Evolutionary conservation across 2,888 invertebrate genomes (phyloP), one percentile per base, ranked within the genome.

Genomic region (Mimumesa dahlbomi): DNA sequence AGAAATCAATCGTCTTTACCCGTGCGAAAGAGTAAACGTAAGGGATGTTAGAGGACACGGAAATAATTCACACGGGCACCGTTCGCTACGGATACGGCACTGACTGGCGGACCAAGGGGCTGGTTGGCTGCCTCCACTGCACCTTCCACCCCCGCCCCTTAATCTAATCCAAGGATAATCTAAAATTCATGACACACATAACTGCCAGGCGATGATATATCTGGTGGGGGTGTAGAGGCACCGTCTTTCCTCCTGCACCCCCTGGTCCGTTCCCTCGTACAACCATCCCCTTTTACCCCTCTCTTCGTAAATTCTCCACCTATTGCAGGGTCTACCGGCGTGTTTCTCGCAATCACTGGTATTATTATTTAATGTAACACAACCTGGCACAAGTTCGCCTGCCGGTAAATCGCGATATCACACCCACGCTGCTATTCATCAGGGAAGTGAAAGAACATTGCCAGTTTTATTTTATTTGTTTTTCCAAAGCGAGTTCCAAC

Each of bases 201-300:
- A 88, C 87, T 88, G 88, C 88, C 88, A 88, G 86, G 86, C 87
- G 88, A 88, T 88, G 88, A 88, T 88, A 88, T 88, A 88, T 88
- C 85, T 87, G 85, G 83, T 75, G 78, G 85, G 84, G 83, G 80
- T 80, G 78, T 79, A 79, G 75, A 75, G 74, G 80, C 75, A 73
- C 50, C 72, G 68, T 75, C 77, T 77, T 73, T 63, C 66, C 72
- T 50, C 68, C 54, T 49, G 31, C 42, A 31, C 43, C 66, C 57
- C 43, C 52, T 42, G 40, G 40, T 46, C 53, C 62, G 31, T 54
- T 58, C 65, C 40, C 48, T 25, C 38, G 18, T 9, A 18, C 42
- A 14, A 6, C 31, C 25, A 11, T 38, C 21, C 42, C 5, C 25
- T 21, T 14, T 21, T n/a, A 18, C 31, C 36, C 11, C 31, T 22